Conservation (phyloP, 2,113 vertebrate species). For the Serinus canaria region DNA sequence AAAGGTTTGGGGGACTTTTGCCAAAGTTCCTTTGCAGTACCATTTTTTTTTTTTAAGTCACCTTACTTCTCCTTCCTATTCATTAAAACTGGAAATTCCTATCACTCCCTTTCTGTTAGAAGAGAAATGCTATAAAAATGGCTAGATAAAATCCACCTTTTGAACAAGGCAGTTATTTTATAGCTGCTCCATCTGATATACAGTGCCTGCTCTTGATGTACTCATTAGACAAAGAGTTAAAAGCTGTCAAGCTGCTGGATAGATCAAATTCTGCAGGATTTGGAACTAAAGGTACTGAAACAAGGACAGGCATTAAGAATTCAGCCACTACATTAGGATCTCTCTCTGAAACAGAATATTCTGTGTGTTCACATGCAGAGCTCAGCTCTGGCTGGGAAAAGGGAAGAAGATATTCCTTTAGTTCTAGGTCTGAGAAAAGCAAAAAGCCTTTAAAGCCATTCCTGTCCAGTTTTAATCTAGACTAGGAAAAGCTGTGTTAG, state of each 20-base stretch:
- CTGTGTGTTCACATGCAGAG: not conserved
- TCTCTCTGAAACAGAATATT: conserved; percentile 26
- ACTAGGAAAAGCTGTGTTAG: not conserved
- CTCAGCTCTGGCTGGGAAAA: not conserved
- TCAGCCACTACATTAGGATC: not conserved
- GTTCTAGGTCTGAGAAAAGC: not conserved
- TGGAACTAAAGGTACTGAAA: not conserved
- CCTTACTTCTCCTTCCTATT: not conserved
- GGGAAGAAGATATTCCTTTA: not conserved
- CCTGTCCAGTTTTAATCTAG: not conserved
- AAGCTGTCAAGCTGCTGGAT: not conserved
- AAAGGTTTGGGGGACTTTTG: not conserved
- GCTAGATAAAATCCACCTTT: not conserved
- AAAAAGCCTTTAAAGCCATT: not conserved
- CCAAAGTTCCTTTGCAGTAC: not conserved
- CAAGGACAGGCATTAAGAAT: not conserved
- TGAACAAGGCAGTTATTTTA: not conserved
- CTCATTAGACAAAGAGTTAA: conserved; percentile 44
- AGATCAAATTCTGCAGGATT: conserved; percentile 13
- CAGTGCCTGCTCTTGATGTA: not conserved
- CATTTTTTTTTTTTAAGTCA: not conserved
- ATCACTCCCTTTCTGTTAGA: not conserved
- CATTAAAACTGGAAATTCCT: not conserved
- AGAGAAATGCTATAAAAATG: not conserved
- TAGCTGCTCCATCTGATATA: not conserved